A percentile compares a stretch with the other conserved stretches of the same genome.
phyloP scores from a whole-genome alignment of 1,140 invertebrate species.

The Trichonephila inaurata region DNA sequence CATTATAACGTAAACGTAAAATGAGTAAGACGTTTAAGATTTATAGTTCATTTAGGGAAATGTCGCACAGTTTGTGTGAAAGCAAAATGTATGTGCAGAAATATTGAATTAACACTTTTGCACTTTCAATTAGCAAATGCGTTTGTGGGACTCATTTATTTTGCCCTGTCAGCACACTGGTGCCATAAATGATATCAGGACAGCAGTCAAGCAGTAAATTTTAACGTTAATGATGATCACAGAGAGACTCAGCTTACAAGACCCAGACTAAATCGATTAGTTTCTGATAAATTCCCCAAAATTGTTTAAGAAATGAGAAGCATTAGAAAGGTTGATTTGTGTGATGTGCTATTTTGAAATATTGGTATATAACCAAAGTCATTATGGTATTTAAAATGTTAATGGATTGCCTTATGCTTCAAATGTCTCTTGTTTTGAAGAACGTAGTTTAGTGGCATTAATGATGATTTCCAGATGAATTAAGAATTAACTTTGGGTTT shows the following conservation, averaged over 20 bases:
- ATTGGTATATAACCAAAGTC: constrained; percentile 6
- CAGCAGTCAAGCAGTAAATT: constrained; percentile 13
- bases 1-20: background rate
- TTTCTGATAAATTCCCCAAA: constrained; percentile 25
- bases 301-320: constrained; percentile 32
- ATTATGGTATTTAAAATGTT: constrained; percentile 21
- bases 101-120: constrained; percentile 44
- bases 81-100: constrained; percentile 37
- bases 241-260: constrained; percentile 21
- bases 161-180: constrained; percentile 1
- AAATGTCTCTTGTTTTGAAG: background rate
- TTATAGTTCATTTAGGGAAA: constrained; percentile 38
- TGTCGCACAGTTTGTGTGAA: constrained; percentile 20
- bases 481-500: background rate
- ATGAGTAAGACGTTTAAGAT: constrained; percentile 4
- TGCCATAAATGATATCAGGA: constrained; percentile 46
- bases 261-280: constrained; percentile 35
- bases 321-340: constrained; percentile 33
- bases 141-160: constrained; percentile 18
- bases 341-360: constrained; percentile 14
- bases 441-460: background rate
- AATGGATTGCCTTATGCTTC: background rate
- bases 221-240: constrained; percentile 33
- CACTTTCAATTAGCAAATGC: constrained; percentile 47
- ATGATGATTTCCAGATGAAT: background rate